Percentiles rank a stretch among this genome's conserved stretches.
These are phyloP conservation scores for Addax nasomaculatus DNA, from an alignment of 2,113 vertebrate species.

Conservation along the genomic window DNA sequence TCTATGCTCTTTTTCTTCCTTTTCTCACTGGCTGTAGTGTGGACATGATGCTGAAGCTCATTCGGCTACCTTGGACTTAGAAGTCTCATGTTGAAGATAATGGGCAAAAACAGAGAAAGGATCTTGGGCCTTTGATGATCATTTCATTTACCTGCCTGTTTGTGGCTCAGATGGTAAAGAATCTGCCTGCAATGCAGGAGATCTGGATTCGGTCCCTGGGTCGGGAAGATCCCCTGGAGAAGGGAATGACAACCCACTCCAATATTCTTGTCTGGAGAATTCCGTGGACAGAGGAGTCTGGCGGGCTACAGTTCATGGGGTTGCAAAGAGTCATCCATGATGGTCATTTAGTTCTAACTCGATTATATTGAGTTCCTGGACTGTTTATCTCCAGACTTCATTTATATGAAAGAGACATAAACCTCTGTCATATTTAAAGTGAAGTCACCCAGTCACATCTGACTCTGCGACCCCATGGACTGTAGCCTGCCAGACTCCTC, in stretches of 20 bases:
- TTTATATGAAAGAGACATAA: neutral
- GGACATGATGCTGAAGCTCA: neutral
- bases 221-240: neutral
- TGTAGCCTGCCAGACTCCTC: neutral
- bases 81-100: neutral
- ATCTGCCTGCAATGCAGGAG: neutral
- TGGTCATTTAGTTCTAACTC: neutral
- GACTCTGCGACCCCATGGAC: accelerated
- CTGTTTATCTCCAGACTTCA: neutral
- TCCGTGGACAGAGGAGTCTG: neutral
- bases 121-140: neutral
- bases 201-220: neutral
- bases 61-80: neutral
- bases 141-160: neutral
- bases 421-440: neutral
- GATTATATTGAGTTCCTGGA: neutral
- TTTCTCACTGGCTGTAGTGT: neutral
- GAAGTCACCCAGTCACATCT: neutral
- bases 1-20: neutral
- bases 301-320: neutral
- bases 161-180: neutral
- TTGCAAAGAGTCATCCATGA: neutral
- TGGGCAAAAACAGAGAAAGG: neutral
- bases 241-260: neutral
- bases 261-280: neutral